Percentiles rank a stretch among this genome's conserved stretches.
Evolutionary conservation across 2,113 vertebrate genomes (phyloP).

Genomic region (Myxocyprinus asiaticus): DNA sequence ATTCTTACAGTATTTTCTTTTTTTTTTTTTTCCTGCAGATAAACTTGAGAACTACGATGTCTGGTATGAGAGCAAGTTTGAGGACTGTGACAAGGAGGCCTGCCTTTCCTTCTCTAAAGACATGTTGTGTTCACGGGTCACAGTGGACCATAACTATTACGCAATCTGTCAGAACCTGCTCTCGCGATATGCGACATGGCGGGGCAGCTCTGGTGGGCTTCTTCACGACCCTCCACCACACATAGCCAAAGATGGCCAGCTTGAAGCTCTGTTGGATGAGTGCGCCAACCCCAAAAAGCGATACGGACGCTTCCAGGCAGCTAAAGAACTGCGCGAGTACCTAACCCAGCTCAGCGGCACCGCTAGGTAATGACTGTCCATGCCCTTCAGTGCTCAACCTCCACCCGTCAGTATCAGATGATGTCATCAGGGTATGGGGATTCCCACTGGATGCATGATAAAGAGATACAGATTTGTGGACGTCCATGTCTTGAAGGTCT

Average conservation of each 20-base stretch:
- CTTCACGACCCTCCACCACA: constrained; percentile 92
- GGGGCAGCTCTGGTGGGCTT: constrained; percentile 93
- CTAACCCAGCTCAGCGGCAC: constrained; percentile 83
- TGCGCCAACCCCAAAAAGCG: constrained; percentile 90
- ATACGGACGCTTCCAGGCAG: constrained; percentile 88
- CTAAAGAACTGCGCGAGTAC: constrained; percentile 92
- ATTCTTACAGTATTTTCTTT: not conserved
- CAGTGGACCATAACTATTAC: constrained; percentile 99
- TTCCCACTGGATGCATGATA: not conserved
- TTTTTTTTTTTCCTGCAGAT: constrained; percentile 74
- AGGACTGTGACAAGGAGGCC: constrained; percentile 96
- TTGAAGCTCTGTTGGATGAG: constrained; percentile 91
- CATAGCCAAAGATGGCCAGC: constrained; percentile 90
- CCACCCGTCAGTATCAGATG: not conserved
- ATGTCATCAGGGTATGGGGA: constrained; percentile 16
- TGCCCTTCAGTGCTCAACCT: not conserved
- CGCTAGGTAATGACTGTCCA: constrained; percentile 77
- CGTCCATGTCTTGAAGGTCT: not conserved
- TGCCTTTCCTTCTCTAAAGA: constrained; percentile 98
- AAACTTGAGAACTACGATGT: constrained; percentile 96
- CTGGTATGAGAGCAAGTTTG: constrained; percentile 98
- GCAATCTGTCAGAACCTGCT: constrained; percentile 97
- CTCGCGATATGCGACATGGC: constrained; percentile 91
- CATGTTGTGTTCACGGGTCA: constrained; percentile 90
- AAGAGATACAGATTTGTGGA: not conserved